These are phyloP conservation scores for Calonectris borealis DNA, from an alignment of 2,113 vertebrate genomes.

Conservation along the genomic window DNA sequence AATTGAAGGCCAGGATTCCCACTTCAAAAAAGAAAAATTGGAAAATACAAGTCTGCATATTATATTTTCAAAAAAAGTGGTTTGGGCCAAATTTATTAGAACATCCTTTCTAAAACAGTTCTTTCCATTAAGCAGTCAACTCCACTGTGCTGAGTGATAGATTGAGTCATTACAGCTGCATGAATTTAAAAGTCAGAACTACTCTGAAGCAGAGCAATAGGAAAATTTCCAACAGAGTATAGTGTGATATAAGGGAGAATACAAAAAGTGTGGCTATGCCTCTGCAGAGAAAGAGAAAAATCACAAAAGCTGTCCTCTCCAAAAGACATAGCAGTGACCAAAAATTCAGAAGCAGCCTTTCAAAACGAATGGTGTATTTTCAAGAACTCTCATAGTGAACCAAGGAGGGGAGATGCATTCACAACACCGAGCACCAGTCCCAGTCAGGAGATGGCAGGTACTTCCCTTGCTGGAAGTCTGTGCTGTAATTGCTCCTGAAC, in stretches of 20 bases:
- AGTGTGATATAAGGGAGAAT: neutral
- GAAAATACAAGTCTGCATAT: neutral
- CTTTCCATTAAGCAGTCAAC: neutral
- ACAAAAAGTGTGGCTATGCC: neutral
- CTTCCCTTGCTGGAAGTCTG: neutral
- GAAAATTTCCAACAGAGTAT: neutral
- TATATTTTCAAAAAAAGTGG: neutral
- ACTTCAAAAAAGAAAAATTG: neutral
- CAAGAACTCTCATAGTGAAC: neutral
- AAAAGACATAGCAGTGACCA: neutral
- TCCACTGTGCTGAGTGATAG: neutral
- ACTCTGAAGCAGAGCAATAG: neutral
- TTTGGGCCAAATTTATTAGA: neutral
- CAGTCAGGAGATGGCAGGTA: neutral
- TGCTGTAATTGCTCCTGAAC: neutral
- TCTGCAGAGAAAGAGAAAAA: neutral
- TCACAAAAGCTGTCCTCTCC: neutral
- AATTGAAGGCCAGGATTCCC: neutral
- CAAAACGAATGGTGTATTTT: rapidly evolving
- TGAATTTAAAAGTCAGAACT: neutral
- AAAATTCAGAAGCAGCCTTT: neutral
- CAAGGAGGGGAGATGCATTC: neutral
- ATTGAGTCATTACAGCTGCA: neutral
- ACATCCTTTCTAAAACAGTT: neutral
- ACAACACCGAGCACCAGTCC: neutral